Percentiles rank a stretch among this genome's conserved stretches.
phyloP scores from a whole-genome alignment of 2,888 invertebrate genomes.

The Drosophila siamana region DNA sequence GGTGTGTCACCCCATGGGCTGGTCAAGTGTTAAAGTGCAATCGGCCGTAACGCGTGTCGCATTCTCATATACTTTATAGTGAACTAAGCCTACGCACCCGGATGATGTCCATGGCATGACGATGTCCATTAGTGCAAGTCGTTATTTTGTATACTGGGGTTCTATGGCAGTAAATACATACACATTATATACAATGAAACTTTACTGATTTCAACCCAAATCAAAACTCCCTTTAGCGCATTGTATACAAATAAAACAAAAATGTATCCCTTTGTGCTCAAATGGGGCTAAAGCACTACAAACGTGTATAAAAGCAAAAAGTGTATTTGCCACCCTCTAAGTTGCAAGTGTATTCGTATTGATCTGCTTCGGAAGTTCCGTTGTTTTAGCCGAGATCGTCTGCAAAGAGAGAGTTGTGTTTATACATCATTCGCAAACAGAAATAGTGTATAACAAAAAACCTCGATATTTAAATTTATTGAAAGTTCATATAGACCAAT shows the following conservation, averaged over 20 bases:
- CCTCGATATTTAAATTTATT: no score
- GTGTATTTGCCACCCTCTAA: background rate
- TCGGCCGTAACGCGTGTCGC: conserved; percentile 69
- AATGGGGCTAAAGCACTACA: background rate
- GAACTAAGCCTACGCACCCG: conserved; percentile 47
- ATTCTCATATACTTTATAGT: conserved; percentile 20
- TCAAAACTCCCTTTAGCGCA: conserved; percentile 5
- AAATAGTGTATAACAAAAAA: no score
- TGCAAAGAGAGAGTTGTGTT: background rate
- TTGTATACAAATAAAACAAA: background rate
- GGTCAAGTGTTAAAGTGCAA: conserved; percentile 79
- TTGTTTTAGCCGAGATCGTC: background rate
- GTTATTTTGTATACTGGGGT: conserved; percentile 42
- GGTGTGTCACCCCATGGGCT: conserved; percentile 57
- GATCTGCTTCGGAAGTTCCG: background rate
- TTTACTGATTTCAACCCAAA: conserved; percentile 43
- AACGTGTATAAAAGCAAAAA: background rate
- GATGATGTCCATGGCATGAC: conserved; percentile 55
- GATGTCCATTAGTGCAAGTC: conserved; percentile 73
- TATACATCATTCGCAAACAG: no score
- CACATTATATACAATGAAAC: conserved; percentile 36
- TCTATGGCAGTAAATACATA: background rate
- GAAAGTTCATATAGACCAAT: no score
- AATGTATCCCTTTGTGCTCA: background rate
- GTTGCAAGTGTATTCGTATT: background rate